Evolutionary conservation across 2,113 vertebrate species (phyloP), one percentile per base, ranked within the genome.

Genomic region (Oostethus manadensis): DNA sequence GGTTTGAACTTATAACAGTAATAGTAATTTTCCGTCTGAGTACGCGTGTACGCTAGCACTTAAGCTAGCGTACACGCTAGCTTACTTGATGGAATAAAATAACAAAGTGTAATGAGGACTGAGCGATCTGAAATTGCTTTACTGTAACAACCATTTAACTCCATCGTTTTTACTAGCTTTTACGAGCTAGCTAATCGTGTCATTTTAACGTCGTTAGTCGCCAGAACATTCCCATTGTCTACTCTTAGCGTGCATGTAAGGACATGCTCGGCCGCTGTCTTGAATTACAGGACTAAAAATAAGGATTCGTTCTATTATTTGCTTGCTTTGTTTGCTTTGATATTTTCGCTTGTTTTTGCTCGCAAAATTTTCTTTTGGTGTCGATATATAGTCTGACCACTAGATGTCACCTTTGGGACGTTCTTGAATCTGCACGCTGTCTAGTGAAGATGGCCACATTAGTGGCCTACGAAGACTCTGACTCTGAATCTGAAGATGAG

Each of bases 391-490:
- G 5, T 45, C 54, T 47, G 16, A 15, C 71, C 84, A 72, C 64
- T 70, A 81, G 77, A 66, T 78, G 82, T 58, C 81, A 62, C 38
- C n/a, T 7, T 43, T 44, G 42, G 14, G 16, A 65, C 56, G 60
- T 23, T 54, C 22, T 60, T 74, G 10, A 22, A 47, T 10, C 8
- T 10, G 51, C 45, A 79, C 65, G 45, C 17, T 56, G 38, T 38
- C 8, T 35, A 26, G 46, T 58, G 16, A 70, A 58, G 62, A 95
- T 98, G 96, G 89, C 86, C 60, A 93, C 92, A 0, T 73, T 99
- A 71, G 97, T 98, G 80, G 90, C 90, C 42, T 99, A 98, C 64
- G 94, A 96, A 3, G 92, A 96, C 60, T 99, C 96, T 3, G 92
- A 96, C 60, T 99, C 96, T 3, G 94, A 93, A 62, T 89, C 91